Conservation (phyloP, 2,888 invertebrate species). For the Leptopterna dolabrata region DNA sequence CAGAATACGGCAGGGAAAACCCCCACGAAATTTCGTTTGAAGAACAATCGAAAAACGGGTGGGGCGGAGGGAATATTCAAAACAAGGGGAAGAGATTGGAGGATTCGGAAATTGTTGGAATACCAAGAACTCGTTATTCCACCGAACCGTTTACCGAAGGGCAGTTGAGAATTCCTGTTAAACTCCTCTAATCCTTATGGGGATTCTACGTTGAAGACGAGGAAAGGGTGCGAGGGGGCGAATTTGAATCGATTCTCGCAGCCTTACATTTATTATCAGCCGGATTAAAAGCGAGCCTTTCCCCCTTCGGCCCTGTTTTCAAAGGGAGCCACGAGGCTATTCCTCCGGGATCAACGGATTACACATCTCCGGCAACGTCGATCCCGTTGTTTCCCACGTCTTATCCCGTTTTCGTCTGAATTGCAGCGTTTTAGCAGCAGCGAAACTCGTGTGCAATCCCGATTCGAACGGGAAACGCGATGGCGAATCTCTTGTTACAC, state of each 20-base stretch:
- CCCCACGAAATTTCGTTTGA: not conserved
- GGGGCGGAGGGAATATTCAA: not conserved
- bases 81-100: conserved; percentile 8
- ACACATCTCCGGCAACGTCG: not conserved
- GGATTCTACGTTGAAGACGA: not conserved
- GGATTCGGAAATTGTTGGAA: conserved; percentile 44
- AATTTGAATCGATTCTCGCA: conserved; percentile 29
- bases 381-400: no score
- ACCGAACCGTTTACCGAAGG: conserved; percentile 22
- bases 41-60: not conserved
- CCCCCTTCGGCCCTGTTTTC: not conserved
- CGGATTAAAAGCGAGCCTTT: conserved; percentile 16
- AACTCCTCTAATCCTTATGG: conserved; percentile 47
- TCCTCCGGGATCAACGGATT: not conserved
- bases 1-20: not conserved
- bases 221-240: not conserved
- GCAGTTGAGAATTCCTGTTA: conserved; percentile 47
- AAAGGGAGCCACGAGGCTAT: not conserved
- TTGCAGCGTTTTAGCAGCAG: no score
- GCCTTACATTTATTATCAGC: conserved; percentile 44
- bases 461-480: no score
- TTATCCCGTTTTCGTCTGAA: no score
- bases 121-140: conserved; percentile 42
- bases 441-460: no score
- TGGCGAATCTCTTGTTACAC: no score